phyloP scores from a whole-genome alignment of 2,888 invertebrate genomes.

The Drosophila helvetica region DNA sequence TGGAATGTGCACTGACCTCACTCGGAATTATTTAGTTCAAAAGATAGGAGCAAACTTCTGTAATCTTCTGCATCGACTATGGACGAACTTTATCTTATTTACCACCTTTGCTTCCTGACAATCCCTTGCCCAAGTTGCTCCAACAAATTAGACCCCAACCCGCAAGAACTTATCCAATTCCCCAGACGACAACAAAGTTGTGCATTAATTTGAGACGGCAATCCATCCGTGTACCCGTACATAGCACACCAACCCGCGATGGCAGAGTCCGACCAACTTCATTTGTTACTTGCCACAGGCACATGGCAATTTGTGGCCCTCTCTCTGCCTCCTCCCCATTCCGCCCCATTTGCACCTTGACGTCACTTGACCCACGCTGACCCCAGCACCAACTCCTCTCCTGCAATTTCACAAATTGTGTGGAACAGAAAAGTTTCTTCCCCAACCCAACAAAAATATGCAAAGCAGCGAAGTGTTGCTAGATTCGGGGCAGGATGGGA shows the following conservation, averaged over 20 bases:
- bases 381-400: conserved; percentile 22
- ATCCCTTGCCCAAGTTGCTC: conserved; percentile 6
- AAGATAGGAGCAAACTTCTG: not conserved
- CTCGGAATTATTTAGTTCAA: not conserved
- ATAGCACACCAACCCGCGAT: not conserved
- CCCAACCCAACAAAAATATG: not conserved
- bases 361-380: conserved; percentile 40
- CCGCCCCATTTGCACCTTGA: not conserved
- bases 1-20: not conserved
- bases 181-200: conserved; percentile 21
- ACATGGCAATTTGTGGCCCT: conserved; percentile 39
- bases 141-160: not conserved
- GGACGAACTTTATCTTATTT: not conserved
- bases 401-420: conserved; percentile 31
- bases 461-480: not conserved
- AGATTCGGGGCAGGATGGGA: conserved; percentile 1
- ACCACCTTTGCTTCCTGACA: not conserved
- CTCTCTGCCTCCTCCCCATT: conserved; percentile 1
- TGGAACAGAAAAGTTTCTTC: conserved; percentile 26
- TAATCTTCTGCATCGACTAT: not conserved
- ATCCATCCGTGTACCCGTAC: conserved; percentile 4
- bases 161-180: conserved; percentile 19
- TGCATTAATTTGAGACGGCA: conserved; percentile 20
- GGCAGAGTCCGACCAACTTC: conserved; percentile 34
- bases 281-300: conserved; percentile 40